phyloP scores from a whole-genome alignment of 2,888 invertebrate genomes.

The Falcaria lacertinaria region DNA sequence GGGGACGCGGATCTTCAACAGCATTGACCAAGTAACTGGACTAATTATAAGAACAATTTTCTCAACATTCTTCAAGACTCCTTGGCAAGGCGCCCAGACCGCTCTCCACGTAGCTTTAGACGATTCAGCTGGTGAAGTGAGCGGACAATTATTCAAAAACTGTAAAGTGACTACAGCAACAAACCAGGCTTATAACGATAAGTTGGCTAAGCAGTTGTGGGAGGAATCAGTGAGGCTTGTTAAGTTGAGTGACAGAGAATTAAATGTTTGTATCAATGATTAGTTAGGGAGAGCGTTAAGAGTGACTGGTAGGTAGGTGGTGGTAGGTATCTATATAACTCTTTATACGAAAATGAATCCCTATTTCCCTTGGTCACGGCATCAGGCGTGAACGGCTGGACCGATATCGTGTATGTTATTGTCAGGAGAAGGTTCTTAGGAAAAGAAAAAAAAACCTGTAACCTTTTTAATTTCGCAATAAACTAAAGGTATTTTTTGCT shows the following conservation, averaged over 20 bases:
- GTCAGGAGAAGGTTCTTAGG: too few species aligned
- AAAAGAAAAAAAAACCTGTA: too few species aligned
- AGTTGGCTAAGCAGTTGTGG: conserved; percentile 87
- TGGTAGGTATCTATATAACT: too few species aligned
- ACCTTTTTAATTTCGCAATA: too few species aligned
- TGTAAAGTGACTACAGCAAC: conserved; percentile 79
- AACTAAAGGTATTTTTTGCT: too few species aligned
- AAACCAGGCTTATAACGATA: conserved; percentile 79
- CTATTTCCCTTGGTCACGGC: too few species aligned
- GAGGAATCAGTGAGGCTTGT: conserved; percentile 84
- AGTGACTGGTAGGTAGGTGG: too few species aligned
- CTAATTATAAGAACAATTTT: conserved; percentile 72
- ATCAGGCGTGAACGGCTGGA: too few species aligned
- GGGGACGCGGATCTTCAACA: conserved; percentile 84
- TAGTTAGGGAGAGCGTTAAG: too few species aligned
- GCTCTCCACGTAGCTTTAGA: conserved; percentile 84
- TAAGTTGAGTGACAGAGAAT: conserved; percentile 80
- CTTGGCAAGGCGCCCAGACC: conserved; percentile 88
- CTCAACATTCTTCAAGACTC: conserved; percentile 80
- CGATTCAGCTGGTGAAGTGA: conserved; percentile 80
- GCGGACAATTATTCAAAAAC: conserved; percentile 86
- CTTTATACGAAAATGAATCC: too few species aligned
- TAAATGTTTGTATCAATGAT: too few species aligned
- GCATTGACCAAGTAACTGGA: conserved; percentile 54
- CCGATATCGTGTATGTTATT: too few species aligned